phyloP scores from a whole-genome alignment of 2,113 vertebrate genomes.

The Hirundichthys speculiger region DNA sequence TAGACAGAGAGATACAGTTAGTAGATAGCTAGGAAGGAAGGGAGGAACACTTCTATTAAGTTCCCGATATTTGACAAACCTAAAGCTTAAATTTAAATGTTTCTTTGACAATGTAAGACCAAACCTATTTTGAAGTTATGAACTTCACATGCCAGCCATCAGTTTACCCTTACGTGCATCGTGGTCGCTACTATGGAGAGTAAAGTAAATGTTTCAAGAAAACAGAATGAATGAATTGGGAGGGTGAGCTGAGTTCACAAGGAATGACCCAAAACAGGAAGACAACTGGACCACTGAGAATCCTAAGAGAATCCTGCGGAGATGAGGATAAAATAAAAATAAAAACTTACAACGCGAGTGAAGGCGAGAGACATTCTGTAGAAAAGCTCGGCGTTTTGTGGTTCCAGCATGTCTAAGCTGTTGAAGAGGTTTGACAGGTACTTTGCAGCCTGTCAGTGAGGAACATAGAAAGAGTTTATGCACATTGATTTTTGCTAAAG shows the following conservation, averaged over 20 bases:
- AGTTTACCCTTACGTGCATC: too few relatives aligned
- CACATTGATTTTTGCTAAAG: constrained; percentile 6
- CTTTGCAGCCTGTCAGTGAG: constrained; percentile 82
- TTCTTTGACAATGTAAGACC: too few relatives aligned
- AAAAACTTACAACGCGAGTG: constrained; percentile 88
- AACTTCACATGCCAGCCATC: too few relatives aligned
- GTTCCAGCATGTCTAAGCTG: constrained; percentile 86
- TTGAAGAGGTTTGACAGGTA: constrained; percentile 85
- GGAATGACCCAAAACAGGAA: background rate
- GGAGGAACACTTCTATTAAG: too few relatives aligned
- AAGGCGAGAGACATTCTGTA: constrained; percentile 91
- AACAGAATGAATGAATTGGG: background rate
- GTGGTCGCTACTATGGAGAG: too few relatives aligned
- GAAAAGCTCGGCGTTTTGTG: constrained; percentile 87
- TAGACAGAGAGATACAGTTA: too few relatives aligned
- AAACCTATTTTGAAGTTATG: too few relatives aligned
- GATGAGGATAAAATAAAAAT: background rate
- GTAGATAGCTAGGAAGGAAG: too few relatives aligned
- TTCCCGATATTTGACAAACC: too few relatives aligned
- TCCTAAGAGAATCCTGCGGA: too few relatives aligned
- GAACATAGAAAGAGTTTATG: constrained; percentile 21
- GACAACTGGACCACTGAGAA: background rate
- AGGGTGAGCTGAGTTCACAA: too few relatives aligned
- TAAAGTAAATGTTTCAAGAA: background rate
- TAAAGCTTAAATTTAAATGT: background rate